Evolutionary conservation across 2,797 vertebrate genomes (phyloP), one percentile per base, ranked within the genome.

Genomic region (Perodicticus potto): DNA sequence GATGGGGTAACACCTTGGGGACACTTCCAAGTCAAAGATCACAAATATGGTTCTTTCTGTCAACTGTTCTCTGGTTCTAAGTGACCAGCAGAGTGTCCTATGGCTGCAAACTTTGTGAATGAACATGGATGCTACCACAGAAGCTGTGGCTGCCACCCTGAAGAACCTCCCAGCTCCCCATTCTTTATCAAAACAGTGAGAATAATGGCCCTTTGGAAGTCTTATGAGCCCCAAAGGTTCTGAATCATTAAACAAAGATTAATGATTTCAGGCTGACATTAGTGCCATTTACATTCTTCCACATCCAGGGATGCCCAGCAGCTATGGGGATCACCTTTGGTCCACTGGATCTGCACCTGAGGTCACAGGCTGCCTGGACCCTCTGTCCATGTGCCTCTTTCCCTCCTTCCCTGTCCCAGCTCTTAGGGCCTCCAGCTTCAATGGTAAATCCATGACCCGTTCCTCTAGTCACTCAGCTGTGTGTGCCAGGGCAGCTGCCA

Each of bases 211-310:
- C 34, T 70, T 17, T 55, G 19, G 40, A 43, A 40, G 25, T 16
- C 80, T 49, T 29, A 9, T 0, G 4, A 86, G 65, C 19, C 61
- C 57, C 0, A 0, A 85, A 40, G 22, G 29, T 69, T 85, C 83
- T 91, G 92, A 91, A 73, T 76, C 85, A 90, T 43, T 49, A 43
- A 61, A 67, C 63, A 85, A 40, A 92, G 40, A n/a, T 32, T 1
- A 1, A 7, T 37, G n/a, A 69, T 73, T 59, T 32, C 73, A 78
- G 73, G 87, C 22, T 67, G 59, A 65, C 7, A 19, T 29, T 40
- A 9, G 25, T 17, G 17, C 22, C 22, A 3, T 0, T 25, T 34
- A 37, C 59, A 57, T 20, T 34, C 23, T 78, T 65, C 27, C 40
- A 16, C 16, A 14, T 2, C 2, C 1, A 4, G 16, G 57, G 61